Percentiles rank a stretch among this genome's conserved stretches.
phyloP scores from a whole-genome alignment of 2,113 vertebrate genomes.

The Dipodomys spectabilis region DNA sequence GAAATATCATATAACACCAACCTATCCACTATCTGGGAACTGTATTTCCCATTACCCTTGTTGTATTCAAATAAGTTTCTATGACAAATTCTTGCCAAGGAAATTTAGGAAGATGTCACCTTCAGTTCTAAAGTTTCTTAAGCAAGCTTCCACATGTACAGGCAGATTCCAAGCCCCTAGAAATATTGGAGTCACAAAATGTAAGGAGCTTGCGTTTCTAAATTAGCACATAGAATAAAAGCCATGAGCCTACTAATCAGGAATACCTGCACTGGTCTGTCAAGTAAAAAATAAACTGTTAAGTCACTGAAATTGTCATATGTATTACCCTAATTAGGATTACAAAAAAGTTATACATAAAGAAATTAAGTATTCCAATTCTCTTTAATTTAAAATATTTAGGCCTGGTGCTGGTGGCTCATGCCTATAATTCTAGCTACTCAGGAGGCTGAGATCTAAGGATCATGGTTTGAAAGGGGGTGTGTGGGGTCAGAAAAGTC shows the following conservation, averaged over 20 bases:
- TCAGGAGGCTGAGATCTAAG: too few species aligned
- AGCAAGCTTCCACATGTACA: constrained; percentile 22
- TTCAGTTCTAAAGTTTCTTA: constrained; percentile 28
- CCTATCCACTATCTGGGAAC: background rate
- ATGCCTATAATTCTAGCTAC: too few species aligned
- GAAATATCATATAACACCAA: background rate
- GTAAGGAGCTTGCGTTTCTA: background rate
- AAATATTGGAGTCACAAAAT: background rate
- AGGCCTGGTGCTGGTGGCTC: background rate
- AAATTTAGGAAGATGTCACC: constrained; percentile 33
- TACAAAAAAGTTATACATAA: constrained; percentile 42
- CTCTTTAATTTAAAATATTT: constrained; percentile 32
- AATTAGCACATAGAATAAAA: constrained; percentile 32
- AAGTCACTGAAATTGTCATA: constrained; percentile 45
- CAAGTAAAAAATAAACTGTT: constrained; percentile 61
- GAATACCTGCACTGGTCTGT: constrained; percentile 31
- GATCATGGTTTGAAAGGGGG: too few species aligned
- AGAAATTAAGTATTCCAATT: constrained; percentile 60
- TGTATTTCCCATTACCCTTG: background rate
- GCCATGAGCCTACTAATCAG: constrained; percentile 39
- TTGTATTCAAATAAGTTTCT: constrained; percentile 51
- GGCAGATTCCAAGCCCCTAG: background rate
- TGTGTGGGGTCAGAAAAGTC: too few species aligned
- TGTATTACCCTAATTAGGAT: constrained; percentile 41
- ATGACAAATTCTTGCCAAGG: constrained; percentile 46